Evolutionary conservation across 1,140 invertebrate genomes (phyloP), one percentile per base, ranked within the genome.

Genomic region (Caenorhabditis briggsae): DNA sequence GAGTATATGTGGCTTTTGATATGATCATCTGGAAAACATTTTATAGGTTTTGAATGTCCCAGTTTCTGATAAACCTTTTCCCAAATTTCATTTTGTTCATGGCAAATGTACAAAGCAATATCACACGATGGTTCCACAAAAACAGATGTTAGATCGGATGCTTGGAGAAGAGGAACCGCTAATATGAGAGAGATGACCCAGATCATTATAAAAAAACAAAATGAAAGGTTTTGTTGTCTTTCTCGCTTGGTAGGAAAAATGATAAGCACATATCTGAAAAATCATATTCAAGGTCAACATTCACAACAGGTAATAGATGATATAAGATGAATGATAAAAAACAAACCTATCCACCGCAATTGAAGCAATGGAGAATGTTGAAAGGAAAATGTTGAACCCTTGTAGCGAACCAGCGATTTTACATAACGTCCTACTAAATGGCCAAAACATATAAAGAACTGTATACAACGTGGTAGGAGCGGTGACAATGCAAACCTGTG

Each of bases 271-370:
- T 92, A 92, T 89, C 91, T 91, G 64, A 82, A 91, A 33, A 33
- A 33, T 33, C 1, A 33, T 33, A 3, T 33, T 33, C 3, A 3
- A n/a, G n/a, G n/a, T n/a, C 3, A 33, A 33, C 33, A 33, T 1
- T 33, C 33, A 33, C 33, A 33, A 33, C 33, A 33, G 33, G 3
- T 33, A 33, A 3, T 33, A 3, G 33, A 33, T 33, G 33, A 33
- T 3, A 33, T 2, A 3, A 33, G 3, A 33, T 33, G 33, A 33
- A 33, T 33, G 3, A 33, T 33, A 2, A 55, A 41, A n/a, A 65
- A n/a, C 14, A 18, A 64, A 93, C 84, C 93, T 89, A 85, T 93
- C 92, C n/a, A 93, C 90, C 0, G 93, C 93, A 74, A 93, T 92
- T 9, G 93, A 92, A 16, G 93, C 88, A 20, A 93, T 92, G 3